phyloP scores from a whole-genome alignment of 2,113 vertebrate species.

The Peromyscus maniculatus region DNA sequence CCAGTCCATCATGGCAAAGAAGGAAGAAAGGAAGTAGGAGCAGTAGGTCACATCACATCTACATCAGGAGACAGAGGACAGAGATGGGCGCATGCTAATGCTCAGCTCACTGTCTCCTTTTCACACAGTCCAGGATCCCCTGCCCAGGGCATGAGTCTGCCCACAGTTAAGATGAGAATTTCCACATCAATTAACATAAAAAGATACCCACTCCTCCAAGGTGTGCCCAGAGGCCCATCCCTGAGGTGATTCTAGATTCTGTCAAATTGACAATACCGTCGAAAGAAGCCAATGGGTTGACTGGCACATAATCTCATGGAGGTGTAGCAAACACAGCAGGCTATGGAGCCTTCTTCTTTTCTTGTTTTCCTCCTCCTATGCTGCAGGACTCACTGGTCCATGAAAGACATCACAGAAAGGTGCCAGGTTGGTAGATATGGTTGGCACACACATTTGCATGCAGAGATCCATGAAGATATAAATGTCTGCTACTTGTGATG shows the following conservation, averaged over 20 bases:
- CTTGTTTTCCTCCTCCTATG: background rate
- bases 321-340: background rate
- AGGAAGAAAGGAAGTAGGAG: background rate
- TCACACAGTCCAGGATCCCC: background rate
- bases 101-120: background rate
- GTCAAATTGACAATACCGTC: background rate
- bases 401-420: background rate
- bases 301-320: background rate
- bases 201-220: background rate
- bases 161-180: background rate
- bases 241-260: no score
- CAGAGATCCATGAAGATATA: background rate
- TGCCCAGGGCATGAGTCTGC: background rate
- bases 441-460: background rate
- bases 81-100: no score
- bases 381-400: background rate
- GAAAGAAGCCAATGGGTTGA: background rate
- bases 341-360: background rate
- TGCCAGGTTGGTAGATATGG: background rate
- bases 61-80: background rate
- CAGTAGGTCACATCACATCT: background rate
- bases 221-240: background rate
- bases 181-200: background rate
- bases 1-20: background rate
- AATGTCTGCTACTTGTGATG: background rate